phyloP scores from a whole-genome alignment of 1,140 invertebrate genomes.

The Formica exsecta region DNA sequence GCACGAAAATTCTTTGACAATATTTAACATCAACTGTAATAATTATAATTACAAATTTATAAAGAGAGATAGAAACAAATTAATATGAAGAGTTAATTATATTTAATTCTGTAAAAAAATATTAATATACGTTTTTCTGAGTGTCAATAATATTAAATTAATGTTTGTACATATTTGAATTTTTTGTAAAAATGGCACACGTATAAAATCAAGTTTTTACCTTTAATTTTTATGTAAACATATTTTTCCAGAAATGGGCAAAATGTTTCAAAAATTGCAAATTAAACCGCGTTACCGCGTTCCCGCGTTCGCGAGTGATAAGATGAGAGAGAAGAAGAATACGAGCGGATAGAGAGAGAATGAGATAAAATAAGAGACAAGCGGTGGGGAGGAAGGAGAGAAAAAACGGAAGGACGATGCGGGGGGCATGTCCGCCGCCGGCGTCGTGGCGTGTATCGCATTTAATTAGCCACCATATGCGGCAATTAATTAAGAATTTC shows the following conservation, averaged over 20 bases:
- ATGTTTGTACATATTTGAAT: neutral
- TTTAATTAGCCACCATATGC: slow-evolving; percentile 70
- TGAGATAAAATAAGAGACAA: slow-evolving; percentile 23
- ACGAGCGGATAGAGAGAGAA: neutral
- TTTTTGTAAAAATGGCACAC: neutral
- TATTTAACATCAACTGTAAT: neutral
- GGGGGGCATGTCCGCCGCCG: slow-evolving; percentile 54
- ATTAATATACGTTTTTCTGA: neutral
- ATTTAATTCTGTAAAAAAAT: no score
- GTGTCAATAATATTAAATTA: neutral
- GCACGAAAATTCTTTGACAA: neutral
- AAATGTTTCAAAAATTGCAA: slow-evolving; percentile 6
- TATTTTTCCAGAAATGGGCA: neutral
- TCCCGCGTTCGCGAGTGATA: neutral
- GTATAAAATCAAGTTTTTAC: neutral
- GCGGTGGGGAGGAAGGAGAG: neutral
- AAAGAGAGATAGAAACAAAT: neutral
- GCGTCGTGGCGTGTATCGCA: slow-evolving; percentile 59
- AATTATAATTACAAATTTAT: neutral
- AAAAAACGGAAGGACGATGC: slow-evolving; percentile 51
- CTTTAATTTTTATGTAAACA: no score
- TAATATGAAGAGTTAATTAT: no score
- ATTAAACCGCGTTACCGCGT: neutral
- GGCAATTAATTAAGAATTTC: slow-evolving; percentile 70
- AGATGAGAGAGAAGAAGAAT: slow-evolving; percentile 5